Conservation (phyloP, 2,888 invertebrate genomes). For the Prionchulus punctatus region DNA sequence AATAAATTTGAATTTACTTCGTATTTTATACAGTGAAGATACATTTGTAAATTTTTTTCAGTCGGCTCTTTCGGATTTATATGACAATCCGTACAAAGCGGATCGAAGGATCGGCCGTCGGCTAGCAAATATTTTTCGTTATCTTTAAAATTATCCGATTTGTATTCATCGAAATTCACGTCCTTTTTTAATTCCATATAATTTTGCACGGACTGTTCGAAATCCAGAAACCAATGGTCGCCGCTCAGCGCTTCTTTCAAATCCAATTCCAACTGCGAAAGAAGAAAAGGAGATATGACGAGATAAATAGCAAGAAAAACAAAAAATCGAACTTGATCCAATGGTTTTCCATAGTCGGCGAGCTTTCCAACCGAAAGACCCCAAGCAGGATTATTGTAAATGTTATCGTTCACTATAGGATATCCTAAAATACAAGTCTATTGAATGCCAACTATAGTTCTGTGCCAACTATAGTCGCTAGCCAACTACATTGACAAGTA, state of each 20-base stretch:
- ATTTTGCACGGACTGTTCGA: background rate
- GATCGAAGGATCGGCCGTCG: slow-evolving; percentile 14
- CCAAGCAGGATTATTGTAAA: slow-evolving; percentile 89
- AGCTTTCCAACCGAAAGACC: slow-evolving; percentile 79
- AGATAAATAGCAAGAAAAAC: background rate
- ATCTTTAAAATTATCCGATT: background rate
- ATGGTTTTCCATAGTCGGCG: slow-evolving; percentile 48
- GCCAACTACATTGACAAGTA: no score
- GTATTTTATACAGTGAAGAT: slow-evolving; percentile 28
- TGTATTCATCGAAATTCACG: background rate
- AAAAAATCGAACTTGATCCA: slow-evolving; percentile 16
- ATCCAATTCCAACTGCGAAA: background rate
- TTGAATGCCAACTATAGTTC: no score
- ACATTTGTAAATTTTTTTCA: slow-evolving; percentile 19
- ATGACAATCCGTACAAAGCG: slow-evolving; percentile 25
- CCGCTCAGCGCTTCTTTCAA: background rate
- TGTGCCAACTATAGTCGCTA: no score
- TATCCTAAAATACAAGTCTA: slow-evolving; percentile 49
- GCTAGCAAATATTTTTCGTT: background rate
- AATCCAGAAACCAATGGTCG: background rate
- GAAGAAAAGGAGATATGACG: background rate
- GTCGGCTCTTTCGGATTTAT: slow-evolving; percentile 16
- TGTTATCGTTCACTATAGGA: slow-evolving; percentile 89
- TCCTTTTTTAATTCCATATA: background rate
- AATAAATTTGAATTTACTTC: slow-evolving; percentile 14